A percentile compares a stretch with the other conserved stretches of the same genome.
phyloP scores from a whole-genome alignment of 2,888 invertebrate genomes.

The Pycnomerus fuliginosus region DNA sequence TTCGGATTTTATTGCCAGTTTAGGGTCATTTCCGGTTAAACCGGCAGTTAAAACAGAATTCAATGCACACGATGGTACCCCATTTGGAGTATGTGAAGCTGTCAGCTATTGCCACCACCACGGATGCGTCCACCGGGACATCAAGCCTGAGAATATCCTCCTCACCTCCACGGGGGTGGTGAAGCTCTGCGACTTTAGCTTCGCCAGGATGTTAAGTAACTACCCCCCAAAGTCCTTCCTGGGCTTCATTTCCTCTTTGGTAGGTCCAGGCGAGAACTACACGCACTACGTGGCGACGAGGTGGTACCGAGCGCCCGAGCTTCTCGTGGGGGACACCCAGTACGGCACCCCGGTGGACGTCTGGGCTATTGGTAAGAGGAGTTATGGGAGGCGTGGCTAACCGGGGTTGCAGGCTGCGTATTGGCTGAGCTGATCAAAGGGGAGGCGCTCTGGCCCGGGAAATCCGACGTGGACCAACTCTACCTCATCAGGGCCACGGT shows the following conservation, averaged over 20 bases:
- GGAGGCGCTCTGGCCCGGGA: slow-evolving; percentile 97
- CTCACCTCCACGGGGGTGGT: slow-evolving; percentile 91
- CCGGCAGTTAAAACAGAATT: too few relatives aligned
- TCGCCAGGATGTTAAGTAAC: slow-evolving; percentile 90
- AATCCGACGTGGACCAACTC: slow-evolving; percentile 97
- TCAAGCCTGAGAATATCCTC: slow-evolving; percentile 98
- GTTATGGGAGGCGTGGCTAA: too few relatives aligned
- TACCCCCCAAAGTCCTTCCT: slow-evolving; percentile 2
- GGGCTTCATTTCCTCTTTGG: too few relatives aligned
- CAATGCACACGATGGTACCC: too few relatives aligned
- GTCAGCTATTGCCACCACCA: slow-evolving; percentile 96
- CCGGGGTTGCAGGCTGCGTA: slow-evolving; percentile 67
- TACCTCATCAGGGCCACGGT: slow-evolving; percentile 93
- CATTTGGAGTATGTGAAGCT: too few relatives aligned
- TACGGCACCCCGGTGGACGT: slow-evolving; percentile 93
- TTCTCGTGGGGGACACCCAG: slow-evolving; percentile 94
- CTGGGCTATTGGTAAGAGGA: slow-evolving; percentile 90
- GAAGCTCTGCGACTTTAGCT: slow-evolving; percentile 98
- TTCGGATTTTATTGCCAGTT: too few relatives aligned
- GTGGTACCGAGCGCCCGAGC: slow-evolving; percentile 97
- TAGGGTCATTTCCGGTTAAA: too few relatives aligned
- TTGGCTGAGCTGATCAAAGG: slow-evolving; percentile 85
- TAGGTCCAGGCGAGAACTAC: slow-evolving; percentile 94
- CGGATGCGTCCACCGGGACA: slow-evolving; percentile 94
- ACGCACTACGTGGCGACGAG: slow-evolving; percentile 99